Evolutionary conservation across 2,797 vertebrate genomes (phyloP).

Genomic region (Podarcis siculus): DNA sequence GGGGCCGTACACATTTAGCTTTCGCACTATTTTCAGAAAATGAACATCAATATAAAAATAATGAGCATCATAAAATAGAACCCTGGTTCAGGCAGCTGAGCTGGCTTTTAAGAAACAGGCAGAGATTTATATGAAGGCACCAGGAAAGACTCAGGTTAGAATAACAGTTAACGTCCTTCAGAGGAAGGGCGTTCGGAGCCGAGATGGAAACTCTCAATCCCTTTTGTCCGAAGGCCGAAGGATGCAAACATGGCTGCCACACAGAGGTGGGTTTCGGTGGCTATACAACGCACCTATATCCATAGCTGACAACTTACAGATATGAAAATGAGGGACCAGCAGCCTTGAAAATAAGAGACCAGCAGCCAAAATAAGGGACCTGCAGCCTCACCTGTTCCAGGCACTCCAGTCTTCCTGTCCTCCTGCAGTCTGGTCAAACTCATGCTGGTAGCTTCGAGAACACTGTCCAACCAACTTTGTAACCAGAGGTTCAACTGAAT

Average conservation of each 20-base stretch:
- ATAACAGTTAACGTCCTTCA: slow-evolving; percentile 64
- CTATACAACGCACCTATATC: background rate
- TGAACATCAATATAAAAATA: slow-evolving; percentile 79
- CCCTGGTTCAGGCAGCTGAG: slow-evolving; percentile 69
- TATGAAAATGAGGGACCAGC: no score
- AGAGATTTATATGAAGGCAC: slow-evolving; percentile 70
- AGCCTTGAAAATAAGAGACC: no score
- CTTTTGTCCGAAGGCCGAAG: background rate
- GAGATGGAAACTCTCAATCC: background rate
- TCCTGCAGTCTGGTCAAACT: no score
- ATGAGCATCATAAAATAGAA: slow-evolving; percentile 76
- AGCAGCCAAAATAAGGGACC: no score
- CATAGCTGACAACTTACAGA: no score
- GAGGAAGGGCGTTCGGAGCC: slow-evolving; percentile 58
- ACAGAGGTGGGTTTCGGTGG: background rate
- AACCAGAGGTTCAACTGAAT: no score
- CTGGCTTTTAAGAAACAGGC: slow-evolving; percentile 71
- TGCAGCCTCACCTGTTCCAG: no score
- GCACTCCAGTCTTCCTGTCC: no score
- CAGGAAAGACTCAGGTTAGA: slow-evolving; percentile 69
- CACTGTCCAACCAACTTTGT: no score
- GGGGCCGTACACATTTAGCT: slow-evolving; percentile 77
- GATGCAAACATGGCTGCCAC: background rate
- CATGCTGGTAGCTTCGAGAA: no score
- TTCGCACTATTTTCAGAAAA: slow-evolving; percentile 77